phyloP scores from a whole-genome alignment of 2,113 vertebrate genomes.

The Phyllostomus discolor region DNA sequence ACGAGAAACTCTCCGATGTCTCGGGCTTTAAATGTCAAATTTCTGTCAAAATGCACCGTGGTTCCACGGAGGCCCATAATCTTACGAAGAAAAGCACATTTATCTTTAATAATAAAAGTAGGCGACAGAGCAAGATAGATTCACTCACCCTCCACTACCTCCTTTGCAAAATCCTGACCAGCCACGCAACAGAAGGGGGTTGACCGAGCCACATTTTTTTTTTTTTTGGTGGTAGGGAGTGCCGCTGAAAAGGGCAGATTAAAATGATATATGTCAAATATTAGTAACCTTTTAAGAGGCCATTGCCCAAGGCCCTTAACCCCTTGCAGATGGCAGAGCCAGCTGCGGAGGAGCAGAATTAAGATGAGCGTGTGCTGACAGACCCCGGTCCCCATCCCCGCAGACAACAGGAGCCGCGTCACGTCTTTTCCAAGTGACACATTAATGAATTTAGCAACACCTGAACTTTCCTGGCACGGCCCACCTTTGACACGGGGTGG shows the following conservation, averaged over 20 bases:
- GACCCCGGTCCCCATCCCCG: slow-evolving; percentile 86
- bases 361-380: slow-evolving; percentile 92
- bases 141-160: background rate
- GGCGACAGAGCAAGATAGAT: background rate
- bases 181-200: background rate
- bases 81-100: background rate
- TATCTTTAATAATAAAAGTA: background rate
- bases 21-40: background rate
- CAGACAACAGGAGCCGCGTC: slow-evolving; percentile 90
- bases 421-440: slow-evolving; percentile 87
- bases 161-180: slow-evolving; percentile 25
- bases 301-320: slow-evolving; percentile 80
- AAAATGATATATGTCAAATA: slow-evolving; percentile 87
- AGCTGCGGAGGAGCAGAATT: slow-evolving; percentile 88
- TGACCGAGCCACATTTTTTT: background rate
- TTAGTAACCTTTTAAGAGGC: slow-evolving; percentile 86
- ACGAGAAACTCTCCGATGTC: background rate
- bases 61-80: background rate
- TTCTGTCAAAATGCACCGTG: background rate
- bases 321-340: slow-evolving; percentile 84
- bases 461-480: slow-evolving; percentile 90
- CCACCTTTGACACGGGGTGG: slow-evolving; percentile 84
- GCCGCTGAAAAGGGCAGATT: slow-evolving; percentile 65
- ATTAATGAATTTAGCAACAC: slow-evolving; percentile 97
- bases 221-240: background rate